Evolutionary conservation across 2,113 vertebrate genomes (phyloP).

Genomic region (Arenaria interpres): DNA sequence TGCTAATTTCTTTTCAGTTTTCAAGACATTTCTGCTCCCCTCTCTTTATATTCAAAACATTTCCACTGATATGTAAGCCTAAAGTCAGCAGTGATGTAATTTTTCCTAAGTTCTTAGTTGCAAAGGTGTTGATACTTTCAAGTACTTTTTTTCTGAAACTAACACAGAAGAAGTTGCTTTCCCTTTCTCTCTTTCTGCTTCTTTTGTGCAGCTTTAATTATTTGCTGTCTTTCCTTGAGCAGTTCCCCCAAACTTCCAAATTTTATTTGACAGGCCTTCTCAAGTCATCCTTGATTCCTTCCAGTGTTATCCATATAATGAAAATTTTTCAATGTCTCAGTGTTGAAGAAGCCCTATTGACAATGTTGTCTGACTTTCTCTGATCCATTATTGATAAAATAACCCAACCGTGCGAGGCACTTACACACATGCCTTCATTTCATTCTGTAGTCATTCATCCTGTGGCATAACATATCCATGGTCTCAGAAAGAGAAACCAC

Average conservation of each 20-base stretch:
- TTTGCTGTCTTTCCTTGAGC: not conserved
- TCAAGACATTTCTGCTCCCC: not conserved
- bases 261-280: not conserved
- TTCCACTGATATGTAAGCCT: not conserved
- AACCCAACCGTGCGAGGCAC: conserved; percentile 53
- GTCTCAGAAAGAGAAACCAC: conserved; percentile 53
- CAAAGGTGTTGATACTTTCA: not conserved
- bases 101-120: not conserved
- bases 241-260: not conserved
- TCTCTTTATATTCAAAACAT: not conserved
- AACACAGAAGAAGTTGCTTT: not conserved
- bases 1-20: not conserved
- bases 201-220: not conserved
- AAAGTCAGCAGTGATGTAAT: not conserved
- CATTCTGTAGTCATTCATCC: conserved; percentile 52
- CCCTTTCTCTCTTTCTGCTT: not conserved
- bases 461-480: conserved; percentile 48
- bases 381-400: conserved; percentile 68
- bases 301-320: conserved; percentile 47
- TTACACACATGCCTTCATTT: conserved; percentile 68
- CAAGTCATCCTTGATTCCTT: conserved; percentile 55
- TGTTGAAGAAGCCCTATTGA: conserved; percentile 45
- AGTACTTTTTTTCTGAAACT: not conserved
- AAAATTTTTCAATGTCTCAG: conserved; percentile 51
- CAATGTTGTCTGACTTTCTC: conserved; percentile 61